These are phyloP conservation scores for Gryllus longicercus DNA, from an alignment of 2,888 invertebrate species.

Conservation along the genomic window DNA sequence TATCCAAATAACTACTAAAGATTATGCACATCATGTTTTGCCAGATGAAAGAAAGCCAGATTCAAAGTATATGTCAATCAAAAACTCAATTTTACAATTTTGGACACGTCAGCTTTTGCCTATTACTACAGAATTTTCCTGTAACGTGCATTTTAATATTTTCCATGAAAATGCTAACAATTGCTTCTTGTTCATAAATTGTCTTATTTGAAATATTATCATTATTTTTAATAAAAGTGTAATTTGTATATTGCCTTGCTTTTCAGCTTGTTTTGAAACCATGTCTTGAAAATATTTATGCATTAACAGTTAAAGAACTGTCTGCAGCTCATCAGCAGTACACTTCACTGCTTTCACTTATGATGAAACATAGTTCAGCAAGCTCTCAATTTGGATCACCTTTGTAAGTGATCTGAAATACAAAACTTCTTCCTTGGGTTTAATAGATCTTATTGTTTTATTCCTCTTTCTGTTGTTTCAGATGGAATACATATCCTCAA, in stretches of 20 bases:
- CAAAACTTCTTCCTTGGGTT: not conserved
- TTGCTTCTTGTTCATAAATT: no score
- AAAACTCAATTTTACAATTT: no score
- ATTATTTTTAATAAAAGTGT: no score
- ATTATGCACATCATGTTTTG: no score
- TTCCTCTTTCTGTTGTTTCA: constrained; percentile 12
- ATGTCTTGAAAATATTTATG: constrained; percentile 23
- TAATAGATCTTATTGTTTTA: not conserved
- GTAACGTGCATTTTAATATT: no score
- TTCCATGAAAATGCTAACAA: no score
- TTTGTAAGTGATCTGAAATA: not conserved
- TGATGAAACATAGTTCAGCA: constrained; percentile 12
- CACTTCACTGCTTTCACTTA: constrained; percentile 21
- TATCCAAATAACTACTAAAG: no score
- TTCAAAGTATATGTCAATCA: no score
- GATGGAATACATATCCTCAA: constrained; percentile 21
- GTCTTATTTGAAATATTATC: no score
- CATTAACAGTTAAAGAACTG: not conserved
- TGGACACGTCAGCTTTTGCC: no score
- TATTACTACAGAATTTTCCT: no score
- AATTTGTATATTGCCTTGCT: not conserved
- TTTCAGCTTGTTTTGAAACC: constrained; percentile 25
- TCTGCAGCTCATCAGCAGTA: constrained; percentile 27
- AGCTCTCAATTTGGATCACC: not conserved
- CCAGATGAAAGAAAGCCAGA: no score